phyloP scores from a whole-genome alignment of 2,113 vertebrate species.

The Serilophus lunatus region DNA sequence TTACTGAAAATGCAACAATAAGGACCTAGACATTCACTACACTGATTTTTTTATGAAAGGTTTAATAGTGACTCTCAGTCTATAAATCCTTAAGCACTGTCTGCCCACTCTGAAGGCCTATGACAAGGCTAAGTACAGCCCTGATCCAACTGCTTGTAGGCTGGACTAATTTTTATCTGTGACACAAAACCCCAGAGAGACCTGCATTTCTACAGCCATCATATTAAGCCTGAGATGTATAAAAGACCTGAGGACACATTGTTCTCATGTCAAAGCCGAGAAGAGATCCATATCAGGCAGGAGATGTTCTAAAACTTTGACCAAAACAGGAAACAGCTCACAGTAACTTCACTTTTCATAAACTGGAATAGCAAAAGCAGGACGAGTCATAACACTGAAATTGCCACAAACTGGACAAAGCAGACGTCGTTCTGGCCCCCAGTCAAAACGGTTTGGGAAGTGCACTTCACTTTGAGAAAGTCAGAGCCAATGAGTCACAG shows the following conservation, averaged over 20 bases:
- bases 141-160: neutral
- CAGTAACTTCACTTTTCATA: neutral
- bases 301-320: neutral
- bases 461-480: neutral
- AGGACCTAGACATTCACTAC: neutral
- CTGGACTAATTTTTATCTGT: neutral
- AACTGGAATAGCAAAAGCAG: neutral
- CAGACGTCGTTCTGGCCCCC: neutral
- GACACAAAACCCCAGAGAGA: neutral
- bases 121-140: neutral
- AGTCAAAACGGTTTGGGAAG: neutral
- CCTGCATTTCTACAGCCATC: neutral
- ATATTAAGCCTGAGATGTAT: neutral
- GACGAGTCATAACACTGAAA: neutral
- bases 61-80: neutral
- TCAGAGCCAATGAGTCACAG: neutral
- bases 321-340: neutral
- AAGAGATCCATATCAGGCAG: neutral
- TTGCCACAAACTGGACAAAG: neutral
- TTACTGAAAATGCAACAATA: neutral
- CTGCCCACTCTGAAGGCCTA: neutral
- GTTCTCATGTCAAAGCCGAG: neutral
- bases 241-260: neutral
- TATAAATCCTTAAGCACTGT: neutral
- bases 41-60: neutral